Evolutionary conservation across 2,888 invertebrate genomes (phyloP).

Genomic region (Oasisia sp.): DNA sequence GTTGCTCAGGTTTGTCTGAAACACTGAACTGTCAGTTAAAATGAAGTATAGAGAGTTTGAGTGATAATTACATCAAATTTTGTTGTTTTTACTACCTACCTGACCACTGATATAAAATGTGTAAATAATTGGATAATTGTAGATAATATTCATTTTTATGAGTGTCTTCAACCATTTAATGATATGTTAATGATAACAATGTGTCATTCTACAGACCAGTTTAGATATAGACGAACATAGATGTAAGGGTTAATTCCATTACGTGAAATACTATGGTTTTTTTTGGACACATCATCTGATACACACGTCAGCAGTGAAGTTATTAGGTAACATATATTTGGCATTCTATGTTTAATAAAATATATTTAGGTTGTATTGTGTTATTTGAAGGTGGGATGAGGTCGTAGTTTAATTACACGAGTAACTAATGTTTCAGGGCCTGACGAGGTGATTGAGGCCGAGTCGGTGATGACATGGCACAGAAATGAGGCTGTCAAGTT

Average conservation of each 20-base stretch:
- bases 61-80: no score
- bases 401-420: neutral
- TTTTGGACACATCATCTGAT: neutral
- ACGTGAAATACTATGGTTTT: neutral
- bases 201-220: neutral
- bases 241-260: neutral
- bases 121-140: no score
- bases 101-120: no score
- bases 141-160: neutral
- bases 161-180: neutral
- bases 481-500: constrained; percentile 49
- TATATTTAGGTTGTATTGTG: neutral
- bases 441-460: constrained; percentile 48
- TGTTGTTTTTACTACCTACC: no score
- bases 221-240: neutral
- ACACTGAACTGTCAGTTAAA: no score
- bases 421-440: constrained; percentile 27
- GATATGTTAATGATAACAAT: neutral
- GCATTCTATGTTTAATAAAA: neutral
- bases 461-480: constrained; percentile 39
- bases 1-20: no score
- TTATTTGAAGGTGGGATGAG: neutral
- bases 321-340: neutral
- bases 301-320: neutral
- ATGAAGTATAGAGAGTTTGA: no score